These are phyloP conservation scores for Perizoma flavofasciatum DNA, from an alignment of 2,888 invertebrate species.

Conservation along the genomic window DNA sequence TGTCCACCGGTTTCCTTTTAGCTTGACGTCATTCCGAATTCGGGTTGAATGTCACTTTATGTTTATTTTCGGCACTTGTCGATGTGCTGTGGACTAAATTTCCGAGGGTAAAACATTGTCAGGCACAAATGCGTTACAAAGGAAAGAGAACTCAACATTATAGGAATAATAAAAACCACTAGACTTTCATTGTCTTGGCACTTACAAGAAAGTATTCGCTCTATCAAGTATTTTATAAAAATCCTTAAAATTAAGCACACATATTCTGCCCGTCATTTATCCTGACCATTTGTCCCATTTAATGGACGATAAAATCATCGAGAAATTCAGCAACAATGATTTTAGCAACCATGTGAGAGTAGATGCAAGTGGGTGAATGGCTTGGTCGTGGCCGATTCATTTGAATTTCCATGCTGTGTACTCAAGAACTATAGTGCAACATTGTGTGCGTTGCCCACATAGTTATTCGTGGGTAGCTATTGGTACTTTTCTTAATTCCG, in stretches of 20 bases:
- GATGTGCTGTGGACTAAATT: constrained; percentile 15
- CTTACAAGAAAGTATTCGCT: too few species aligned
- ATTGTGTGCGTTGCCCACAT: constrained; percentile 47
- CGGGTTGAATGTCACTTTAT: constrained; percentile 38
- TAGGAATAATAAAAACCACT: too few species aligned
- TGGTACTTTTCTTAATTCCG: constrained; percentile 38
- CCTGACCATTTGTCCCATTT: too few species aligned
- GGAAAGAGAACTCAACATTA: neutral
- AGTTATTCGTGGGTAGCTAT: constrained; percentile 55
- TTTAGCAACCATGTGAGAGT: constrained; percentile 17
- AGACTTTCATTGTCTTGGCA: too few species aligned
- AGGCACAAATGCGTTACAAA: neutral
- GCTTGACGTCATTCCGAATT: constrained; percentile 38
- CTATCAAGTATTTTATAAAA: too few species aligned
- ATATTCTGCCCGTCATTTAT: too few species aligned
- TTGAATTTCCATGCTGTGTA: constrained; percentile 43
- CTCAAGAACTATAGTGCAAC: constrained; percentile 33
- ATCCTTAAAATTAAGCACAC: too few species aligned
- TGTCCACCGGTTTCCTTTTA: constrained; percentile 36
- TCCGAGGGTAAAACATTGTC: constrained; percentile 8
- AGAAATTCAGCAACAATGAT: too few species aligned
- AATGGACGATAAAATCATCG: too few species aligned
- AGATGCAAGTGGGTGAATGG: constrained; percentile 52
- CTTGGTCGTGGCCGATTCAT: constrained; percentile 52
- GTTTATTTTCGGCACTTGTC: constrained; percentile 30